These are phyloP conservation scores for Fissipunctia ypsillon DNA, from an alignment of 2,888 invertebrate genomes.

Conservation along the genomic window DNA sequence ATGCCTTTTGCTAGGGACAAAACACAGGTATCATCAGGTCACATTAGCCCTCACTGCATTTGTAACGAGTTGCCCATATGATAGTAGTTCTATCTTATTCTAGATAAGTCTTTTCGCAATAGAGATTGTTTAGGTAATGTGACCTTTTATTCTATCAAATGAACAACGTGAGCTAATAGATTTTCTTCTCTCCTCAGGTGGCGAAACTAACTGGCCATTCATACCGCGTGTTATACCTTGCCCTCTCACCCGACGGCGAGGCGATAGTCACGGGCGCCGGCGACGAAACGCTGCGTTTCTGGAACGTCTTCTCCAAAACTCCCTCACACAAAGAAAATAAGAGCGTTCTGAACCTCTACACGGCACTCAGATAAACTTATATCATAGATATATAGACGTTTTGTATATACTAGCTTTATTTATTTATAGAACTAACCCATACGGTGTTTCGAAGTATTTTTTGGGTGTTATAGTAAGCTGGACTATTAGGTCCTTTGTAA, in stretches of 20 bases:
- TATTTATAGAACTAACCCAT: slow-evolving; percentile 61
- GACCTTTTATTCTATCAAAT: background rate
- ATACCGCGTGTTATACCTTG: slow-evolving; percentile 98
- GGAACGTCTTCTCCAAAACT: slow-evolving; percentile 99
- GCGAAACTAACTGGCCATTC: slow-evolving; percentile 99
- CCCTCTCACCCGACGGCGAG: slow-evolving; percentile 99
- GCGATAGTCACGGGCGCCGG: slow-evolving; percentile 99
- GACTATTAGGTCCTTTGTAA: slow-evolving; percentile 59
- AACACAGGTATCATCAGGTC: background rate
- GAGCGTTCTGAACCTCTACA: slow-evolving; percentile 97
- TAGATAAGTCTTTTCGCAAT: background rate
- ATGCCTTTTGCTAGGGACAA: background rate
- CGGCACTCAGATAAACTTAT: slow-evolving; percentile 91
- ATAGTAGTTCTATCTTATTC: background rate
- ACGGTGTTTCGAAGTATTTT: slow-evolving; percentile 64
- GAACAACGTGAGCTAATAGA: background rate
- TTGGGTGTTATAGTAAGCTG: slow-evolving; percentile 61
- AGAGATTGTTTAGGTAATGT: background rate
- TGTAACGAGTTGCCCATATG: background rate
- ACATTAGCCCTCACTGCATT: background rate
- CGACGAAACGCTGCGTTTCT: slow-evolving; percentile 99
- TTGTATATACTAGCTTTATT: slow-evolving; percentile 68
- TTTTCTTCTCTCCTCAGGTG: slow-evolving; percentile 90
- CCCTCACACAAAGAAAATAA: slow-evolving; percentile 98
- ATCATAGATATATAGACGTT: slow-evolving; percentile 54